Evolutionary conservation across 2,113 vertebrate species (phyloP).

Genomic region (Acrocephalus arundinaceus): DNA sequence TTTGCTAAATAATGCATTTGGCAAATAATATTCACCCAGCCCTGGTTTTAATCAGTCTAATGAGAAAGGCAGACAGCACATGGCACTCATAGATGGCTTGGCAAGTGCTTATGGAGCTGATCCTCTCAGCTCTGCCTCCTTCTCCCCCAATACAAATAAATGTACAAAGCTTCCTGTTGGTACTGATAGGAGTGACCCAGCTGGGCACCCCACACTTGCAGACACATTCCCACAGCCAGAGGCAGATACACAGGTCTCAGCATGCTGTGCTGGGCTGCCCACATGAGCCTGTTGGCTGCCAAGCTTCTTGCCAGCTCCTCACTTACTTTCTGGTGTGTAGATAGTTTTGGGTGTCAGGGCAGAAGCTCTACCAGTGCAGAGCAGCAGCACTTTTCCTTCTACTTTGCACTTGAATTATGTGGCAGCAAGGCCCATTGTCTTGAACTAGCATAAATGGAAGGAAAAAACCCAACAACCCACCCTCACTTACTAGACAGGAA

Average conservation of each 20-base stretch:
- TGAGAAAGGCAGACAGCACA: background rate
- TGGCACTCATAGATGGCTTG: background rate
- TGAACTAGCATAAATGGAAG: background rate
- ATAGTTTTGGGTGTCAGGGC: background rate
- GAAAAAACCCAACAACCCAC: background rate
- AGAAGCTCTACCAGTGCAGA: background rate
- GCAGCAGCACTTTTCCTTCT: background rate
- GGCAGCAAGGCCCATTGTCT: background rate
- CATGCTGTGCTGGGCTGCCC: background rate
- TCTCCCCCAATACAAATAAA: background rate
- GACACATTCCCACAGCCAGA: background rate
- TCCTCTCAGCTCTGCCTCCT: background rate
- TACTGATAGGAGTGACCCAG: rapidly evolving
- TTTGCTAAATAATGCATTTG: slow-evolving; percentile 53
- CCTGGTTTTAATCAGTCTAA: background rate
- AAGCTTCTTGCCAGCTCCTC: background rate
- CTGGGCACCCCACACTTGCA: background rate
- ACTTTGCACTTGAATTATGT: background rate
- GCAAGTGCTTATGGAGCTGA: background rate
- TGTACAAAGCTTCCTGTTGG: background rate
- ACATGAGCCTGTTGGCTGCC: rapidly evolving
- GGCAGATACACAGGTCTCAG: background rate
- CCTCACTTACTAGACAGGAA: background rate
- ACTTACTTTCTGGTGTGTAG: background rate
- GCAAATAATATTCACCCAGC: background rate